Base-by-base conservation (phyloP, 2,113 vertebrate genomes). In the Callipepla californica region DNA sequence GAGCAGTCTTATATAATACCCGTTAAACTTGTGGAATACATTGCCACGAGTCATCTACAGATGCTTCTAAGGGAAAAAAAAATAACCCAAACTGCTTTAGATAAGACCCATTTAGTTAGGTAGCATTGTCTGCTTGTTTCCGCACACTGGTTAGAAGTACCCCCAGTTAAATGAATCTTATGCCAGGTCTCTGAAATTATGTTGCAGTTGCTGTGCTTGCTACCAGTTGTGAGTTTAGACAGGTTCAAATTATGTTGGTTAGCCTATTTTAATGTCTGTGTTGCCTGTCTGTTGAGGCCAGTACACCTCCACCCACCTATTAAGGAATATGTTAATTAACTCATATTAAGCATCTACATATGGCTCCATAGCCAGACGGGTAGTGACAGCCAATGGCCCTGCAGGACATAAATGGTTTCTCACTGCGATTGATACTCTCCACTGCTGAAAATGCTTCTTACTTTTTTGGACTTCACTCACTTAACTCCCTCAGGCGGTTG, bases 241-340 rank as follows among this genome's bases (percentile, higher is more conserved):
- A 75, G 68, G 87, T 92, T 90, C 72, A 81, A 80, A 70, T 84
- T 51, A 85, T 80, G 85, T 58, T 77, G 50, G 85, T 88, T 75
- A 75, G 74, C 34, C 48, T 81, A 6, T 90, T 95, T 95, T 90
- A 65, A 94, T 86, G 85, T 81, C 77, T 78, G 58, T 75, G 69
- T 92, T 87, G 40, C 69, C 69, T 80, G 6, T 84, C 90, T 93
- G 76, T 83, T 68, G 80, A 57, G 80, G 80, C 85, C 61, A 87
- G 84, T 77, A 72, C 72, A 23, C 48, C 66, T 90, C 76, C 73
- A 81, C 89, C 89, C 80, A 94, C 80, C 62, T 89, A 40, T 91
- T 94, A 88, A 94, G 72, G 48, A 94, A 90, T 94, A 95, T 83
- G 76, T 72, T 93, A 78, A 93, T 94, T 96, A 91, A 72, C 36